These are phyloP conservation scores for Sinocyclocheilus maitianheensis DNA, from an alignment of 2,113 vertebrate genomes.

Conservation along the genomic window DNA sequence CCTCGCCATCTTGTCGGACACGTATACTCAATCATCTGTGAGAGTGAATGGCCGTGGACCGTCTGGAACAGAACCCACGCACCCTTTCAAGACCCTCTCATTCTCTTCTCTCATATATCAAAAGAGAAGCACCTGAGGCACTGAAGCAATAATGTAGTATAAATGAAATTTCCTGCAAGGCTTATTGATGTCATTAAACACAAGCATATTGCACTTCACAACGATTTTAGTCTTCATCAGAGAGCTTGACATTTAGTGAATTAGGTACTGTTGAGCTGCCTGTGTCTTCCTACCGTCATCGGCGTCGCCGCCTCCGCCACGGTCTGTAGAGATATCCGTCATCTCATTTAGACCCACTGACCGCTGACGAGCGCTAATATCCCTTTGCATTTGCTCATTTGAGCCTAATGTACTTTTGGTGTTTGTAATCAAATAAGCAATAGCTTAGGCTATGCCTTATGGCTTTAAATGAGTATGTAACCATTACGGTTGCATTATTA, in stretches of 20 bases:
- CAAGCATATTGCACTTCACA: constrained; percentile 77
- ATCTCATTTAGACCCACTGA: constrained; percentile 76
- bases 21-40: constrained; percentile 8
- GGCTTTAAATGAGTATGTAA: constrained; percentile 53
- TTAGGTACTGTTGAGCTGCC: constrained; percentile 73
- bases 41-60: not conserved
- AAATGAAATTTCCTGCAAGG: constrained; percentile 81
- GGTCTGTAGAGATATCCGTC: constrained; percentile 77
- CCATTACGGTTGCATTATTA: constrained; percentile 53
- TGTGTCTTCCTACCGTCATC: constrained; percentile 71
- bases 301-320: constrained; percentile 65
- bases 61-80: not conserved
- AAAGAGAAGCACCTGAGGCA: constrained; percentile 75
- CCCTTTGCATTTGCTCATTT: constrained; percentile 64
- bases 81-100: constrained; percentile 26
- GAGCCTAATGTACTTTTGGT: constrained; percentile 69
- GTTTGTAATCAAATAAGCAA: constrained; percentile 66
- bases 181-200: constrained; percentile 86
- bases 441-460: constrained; percentile 57
- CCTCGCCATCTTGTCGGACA: not conserved
- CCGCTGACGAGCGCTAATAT: constrained; percentile 73
- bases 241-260: constrained; percentile 81
- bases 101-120: constrained; percentile 59
- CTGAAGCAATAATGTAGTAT: constrained; percentile 77
- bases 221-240: constrained; percentile 82